These are phyloP conservation scores for Mastomys coucha DNA, from an alignment of 2,113 vertebrate species.

Conservation along the genomic window DNA sequence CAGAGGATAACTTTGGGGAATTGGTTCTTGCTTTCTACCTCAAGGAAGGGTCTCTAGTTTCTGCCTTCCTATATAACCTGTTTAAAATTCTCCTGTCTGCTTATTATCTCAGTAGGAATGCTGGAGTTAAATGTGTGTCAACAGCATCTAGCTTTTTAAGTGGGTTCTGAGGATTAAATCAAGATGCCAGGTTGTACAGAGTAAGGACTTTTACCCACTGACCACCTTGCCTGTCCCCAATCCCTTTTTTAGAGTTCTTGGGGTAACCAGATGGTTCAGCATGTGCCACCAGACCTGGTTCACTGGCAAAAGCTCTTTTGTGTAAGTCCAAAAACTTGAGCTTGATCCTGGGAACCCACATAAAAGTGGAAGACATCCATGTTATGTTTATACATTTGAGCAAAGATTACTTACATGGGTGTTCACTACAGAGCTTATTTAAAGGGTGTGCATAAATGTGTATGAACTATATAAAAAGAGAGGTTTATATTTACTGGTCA, in stretches of 20 bases:
- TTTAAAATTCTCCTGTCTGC: background rate
- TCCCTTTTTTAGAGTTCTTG: background rate
- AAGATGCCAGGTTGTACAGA: background rate
- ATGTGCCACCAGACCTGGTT: background rate
- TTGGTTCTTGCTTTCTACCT: background rate
- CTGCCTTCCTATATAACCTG: background rate
- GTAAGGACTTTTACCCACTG: background rate
- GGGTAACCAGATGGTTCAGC: background rate
- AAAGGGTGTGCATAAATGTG: background rate
- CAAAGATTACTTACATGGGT: background rate
- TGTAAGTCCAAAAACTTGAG: background rate
- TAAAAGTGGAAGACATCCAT: background rate
- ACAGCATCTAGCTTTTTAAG: background rate
- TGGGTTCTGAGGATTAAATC: background rate
- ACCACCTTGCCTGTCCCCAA: background rate
- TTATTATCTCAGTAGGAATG: background rate
- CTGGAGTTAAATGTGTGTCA: background rate
- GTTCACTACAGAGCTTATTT: background rate
- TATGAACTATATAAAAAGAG: background rate
- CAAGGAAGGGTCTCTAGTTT: background rate
- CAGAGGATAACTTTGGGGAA: background rate
- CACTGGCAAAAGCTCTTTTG: background rate
- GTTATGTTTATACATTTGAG: background rate
- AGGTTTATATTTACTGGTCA: background rate
- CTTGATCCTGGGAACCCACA: background rate